phyloP scores from a whole-genome alignment of 2,113 vertebrate genomes.

The Podocnemis expansa region DNA sequence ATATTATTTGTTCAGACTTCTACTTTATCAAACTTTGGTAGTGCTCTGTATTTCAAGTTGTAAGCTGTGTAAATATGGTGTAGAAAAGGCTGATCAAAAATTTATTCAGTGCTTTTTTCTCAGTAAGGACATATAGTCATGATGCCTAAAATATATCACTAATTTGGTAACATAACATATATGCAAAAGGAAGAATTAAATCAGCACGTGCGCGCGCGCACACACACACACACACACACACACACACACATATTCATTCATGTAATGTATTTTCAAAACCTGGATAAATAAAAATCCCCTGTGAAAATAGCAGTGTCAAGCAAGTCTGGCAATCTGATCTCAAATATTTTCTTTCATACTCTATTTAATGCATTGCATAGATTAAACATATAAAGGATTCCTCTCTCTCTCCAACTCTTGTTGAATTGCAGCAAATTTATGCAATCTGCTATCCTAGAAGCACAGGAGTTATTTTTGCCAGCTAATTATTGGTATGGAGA shows the following conservation, averaged over 20 bases:
- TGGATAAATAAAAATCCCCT: background rate
- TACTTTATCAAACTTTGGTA: background rate
- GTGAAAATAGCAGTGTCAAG: background rate
- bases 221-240: background rate
- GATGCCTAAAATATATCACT: background rate
- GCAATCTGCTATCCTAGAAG: background rate
- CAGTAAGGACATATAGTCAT: background rate
- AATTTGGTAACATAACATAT: background rate
- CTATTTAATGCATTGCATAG: background rate
- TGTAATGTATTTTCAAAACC: background rate
- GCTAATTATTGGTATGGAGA: background rate
- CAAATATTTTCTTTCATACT: background rate
- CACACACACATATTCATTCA: background rate
- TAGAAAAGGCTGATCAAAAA: background rate
- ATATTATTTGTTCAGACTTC: background rate
- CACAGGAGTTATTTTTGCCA: background rate
- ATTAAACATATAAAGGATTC: background rate
- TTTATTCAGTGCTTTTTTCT: background rate
- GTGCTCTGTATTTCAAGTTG: background rate
- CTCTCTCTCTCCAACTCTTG: background rate
- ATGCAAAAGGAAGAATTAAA: background rate
- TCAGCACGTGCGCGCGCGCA: no score
- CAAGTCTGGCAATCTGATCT: background rate
- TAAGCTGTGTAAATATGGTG: background rate
- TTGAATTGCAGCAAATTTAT: background rate